A percentile compares a stretch with the other conserved stretches of the same genome.
These are phyloP conservation scores for Lycopodina hypogea DNA, from an alignment of 37 sponge, comb jelly and placozoan species.

Conservation along the genomic window DNA sequence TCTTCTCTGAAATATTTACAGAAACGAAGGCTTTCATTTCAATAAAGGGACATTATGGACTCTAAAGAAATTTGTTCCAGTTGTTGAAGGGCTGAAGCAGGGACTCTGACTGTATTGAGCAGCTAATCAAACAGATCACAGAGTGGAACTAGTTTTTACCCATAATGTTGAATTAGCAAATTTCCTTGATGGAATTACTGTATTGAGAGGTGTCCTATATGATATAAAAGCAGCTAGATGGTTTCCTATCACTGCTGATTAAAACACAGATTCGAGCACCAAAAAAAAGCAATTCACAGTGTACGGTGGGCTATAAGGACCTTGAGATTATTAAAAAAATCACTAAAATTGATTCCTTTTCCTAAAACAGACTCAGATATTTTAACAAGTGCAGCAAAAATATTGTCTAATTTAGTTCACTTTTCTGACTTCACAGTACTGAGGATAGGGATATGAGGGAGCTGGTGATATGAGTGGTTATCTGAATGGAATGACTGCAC, in stretches of 20 bases:
- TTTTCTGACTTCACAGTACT: too few species aligned
- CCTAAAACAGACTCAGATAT: constrained; percentile 45
- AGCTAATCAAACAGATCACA: not conserved
- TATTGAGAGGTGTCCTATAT: constrained; percentile 2
- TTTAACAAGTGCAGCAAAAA: constrained; percentile 28
- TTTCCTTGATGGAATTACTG: constrained; percentile 3
- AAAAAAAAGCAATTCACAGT: constrained; percentile 7
- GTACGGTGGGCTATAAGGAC: not conserved
- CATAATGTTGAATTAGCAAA: constrained; percentile 20
- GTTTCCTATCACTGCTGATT: constrained; percentile 31
- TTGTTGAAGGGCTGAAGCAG: constrained; percentile 11
- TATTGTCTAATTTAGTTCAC: constrained; percentile 16
- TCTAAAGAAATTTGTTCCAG: constrained; percentile 29
- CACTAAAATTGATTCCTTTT: constrained; percentile 33
- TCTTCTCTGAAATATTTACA: constrained; percentile 20
- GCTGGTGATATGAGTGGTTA: too few species aligned
- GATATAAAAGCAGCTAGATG: not conserved
- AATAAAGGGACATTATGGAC: constrained; percentile 19
- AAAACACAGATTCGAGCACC: constrained; percentile 26
- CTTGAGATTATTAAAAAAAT: constrained; percentile 46
- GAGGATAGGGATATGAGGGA: too few species aligned
- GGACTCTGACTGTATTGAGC: not conserved
- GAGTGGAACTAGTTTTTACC: constrained; percentile 20
- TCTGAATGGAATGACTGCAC: too few species aligned
- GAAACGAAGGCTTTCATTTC: constrained; percentile 11